Evolutionary conservation across 2,888 invertebrate species (phyloP).

Genomic region (Neoitamus cyanurus): DNA sequence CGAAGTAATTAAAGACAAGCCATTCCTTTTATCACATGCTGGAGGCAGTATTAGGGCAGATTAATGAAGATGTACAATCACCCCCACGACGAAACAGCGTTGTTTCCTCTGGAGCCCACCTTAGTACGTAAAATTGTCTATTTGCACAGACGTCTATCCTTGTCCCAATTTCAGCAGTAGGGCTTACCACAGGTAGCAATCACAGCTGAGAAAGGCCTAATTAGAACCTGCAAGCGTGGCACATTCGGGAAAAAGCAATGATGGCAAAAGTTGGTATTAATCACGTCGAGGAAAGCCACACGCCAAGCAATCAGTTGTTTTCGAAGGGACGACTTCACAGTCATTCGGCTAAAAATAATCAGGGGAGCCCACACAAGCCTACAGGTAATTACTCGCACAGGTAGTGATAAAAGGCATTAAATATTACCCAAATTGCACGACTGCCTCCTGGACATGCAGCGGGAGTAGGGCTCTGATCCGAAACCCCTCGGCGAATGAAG

Average conservation of each 20-base stretch:
- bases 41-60: neutral
- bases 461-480: neutral
- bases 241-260: neutral
- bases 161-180: neutral
- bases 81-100: neutral
- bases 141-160: neutral
- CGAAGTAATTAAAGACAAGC: neutral
- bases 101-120: neutral
- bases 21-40: slow-evolving; percentile 1
- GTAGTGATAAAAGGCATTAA: neutral
- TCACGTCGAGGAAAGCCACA: neutral
- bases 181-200: neutral
- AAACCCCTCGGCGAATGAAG: neutral
- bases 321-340: neutral
- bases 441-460: neutral
- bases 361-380: neutral
- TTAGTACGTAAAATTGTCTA: neutral
- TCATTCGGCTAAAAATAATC: neutral
- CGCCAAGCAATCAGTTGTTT: neutral
- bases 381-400: neutral
- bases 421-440: neutral
- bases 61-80: neutral
- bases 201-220: neutral
- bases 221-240: neutral
- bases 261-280: neutral